Evolutionary conservation across 2,113 vertebrate species (phyloP).

Genomic region (Nothoprocta perdicaria): DNA sequence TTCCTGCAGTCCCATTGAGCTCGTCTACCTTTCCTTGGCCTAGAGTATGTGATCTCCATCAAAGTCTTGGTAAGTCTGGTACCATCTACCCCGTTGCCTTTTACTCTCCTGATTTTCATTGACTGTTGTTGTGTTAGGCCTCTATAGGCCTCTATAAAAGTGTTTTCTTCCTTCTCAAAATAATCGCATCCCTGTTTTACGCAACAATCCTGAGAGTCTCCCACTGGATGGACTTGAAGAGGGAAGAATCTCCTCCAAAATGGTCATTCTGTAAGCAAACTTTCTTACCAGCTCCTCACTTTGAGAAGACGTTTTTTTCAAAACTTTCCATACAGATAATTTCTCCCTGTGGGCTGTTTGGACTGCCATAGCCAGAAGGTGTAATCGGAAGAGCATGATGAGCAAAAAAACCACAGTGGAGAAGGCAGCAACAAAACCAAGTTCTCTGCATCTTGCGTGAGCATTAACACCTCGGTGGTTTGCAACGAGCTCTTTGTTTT

Average conservation of each 20-base stretch:
- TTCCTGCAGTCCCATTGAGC: not conserved
- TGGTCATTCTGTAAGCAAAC: no score
- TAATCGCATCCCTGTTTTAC: not conserved
- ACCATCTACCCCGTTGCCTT: not conserved
- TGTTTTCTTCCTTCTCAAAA: not conserved
- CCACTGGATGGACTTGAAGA: no score
- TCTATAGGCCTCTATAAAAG: not conserved
- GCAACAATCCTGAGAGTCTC: no score
- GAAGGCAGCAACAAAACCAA: rapidly evolving
- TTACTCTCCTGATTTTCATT: not conserved
- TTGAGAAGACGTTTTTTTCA: not conserved
- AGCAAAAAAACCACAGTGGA: not conserved
- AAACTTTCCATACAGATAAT: not conserved
- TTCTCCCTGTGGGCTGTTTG: not conserved
- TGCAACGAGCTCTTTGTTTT: not conserved
- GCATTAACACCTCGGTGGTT: rapidly evolving
- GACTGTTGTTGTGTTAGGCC: not conserved
- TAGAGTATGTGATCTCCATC: not conserved
- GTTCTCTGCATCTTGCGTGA: not conserved
- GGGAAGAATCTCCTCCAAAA: no score
- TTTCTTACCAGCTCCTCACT: not conserved
- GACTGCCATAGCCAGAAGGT: not conserved
- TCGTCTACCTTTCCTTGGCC: not conserved
- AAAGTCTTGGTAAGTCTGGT: not conserved
- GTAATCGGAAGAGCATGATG: not conserved